Evolutionary conservation across 2,797 vertebrate species (phyloP).

Genomic region (Etheostoma nigrum): DNA sequence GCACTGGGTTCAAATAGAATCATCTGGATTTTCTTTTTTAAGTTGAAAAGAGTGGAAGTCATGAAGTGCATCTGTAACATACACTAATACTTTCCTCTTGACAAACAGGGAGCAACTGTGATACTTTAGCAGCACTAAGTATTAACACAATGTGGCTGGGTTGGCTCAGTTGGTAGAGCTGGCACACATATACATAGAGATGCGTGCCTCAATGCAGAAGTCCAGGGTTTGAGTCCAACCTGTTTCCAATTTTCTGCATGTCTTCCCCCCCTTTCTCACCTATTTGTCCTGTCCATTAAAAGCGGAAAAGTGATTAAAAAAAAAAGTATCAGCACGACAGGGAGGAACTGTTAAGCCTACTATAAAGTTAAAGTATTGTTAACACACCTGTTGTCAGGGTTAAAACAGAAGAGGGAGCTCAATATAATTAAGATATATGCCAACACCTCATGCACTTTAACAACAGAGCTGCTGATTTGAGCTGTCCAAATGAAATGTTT

Average conservation of each 20-base stretch:
- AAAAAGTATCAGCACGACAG: not conserved
- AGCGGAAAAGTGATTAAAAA: too few species aligned
- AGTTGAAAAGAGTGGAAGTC: constrained; percentile 17
- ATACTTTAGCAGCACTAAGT: constrained; percentile 7
- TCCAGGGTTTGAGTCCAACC: too few species aligned
- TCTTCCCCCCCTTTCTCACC: too few species aligned
- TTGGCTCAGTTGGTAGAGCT: too few species aligned
- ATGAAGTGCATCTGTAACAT: constrained; percentile 19
- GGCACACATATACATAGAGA: too few species aligned
- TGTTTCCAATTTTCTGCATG: too few species aligned
- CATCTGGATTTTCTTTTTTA: constrained; percentile 52
- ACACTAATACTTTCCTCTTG: constrained; percentile 3
- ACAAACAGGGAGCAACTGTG: constrained; percentile 8
- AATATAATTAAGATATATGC: not conserved
- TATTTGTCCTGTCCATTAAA: too few species aligned
- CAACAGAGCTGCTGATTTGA: constrained; percentile 45
- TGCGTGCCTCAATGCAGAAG: too few species aligned
- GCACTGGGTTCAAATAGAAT: constrained; percentile 38
- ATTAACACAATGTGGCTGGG: not conserved
- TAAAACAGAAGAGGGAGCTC: constrained; percentile 25
- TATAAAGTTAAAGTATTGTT: not conserved
- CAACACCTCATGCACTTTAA: constrained; percentile 44
- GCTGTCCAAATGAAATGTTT: constrained; percentile 51
- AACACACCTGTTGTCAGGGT: constrained; percentile 23
- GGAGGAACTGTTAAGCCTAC: not conserved